Conservation (phyloP, 1,140 invertebrate species). For the Hycleus phaleratus region DNA sequence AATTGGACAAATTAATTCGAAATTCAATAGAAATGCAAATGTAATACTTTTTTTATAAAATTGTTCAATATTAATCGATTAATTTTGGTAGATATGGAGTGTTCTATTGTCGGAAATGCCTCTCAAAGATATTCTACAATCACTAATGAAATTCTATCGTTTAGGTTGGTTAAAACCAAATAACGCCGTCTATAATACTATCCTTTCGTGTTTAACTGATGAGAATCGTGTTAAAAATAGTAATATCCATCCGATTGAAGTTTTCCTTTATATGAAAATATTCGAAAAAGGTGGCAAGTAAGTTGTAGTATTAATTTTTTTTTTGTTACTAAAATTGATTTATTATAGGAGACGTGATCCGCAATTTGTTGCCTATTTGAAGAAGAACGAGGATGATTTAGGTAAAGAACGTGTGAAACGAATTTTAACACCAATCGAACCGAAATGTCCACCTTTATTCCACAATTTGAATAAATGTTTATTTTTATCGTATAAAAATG, state of each 20-base stretch:
- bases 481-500: too few relatives aligned
- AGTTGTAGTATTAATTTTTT: slow-evolving; percentile 4
- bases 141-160: slow-evolving; percentile 31
- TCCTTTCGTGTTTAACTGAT: slow-evolving; percentile 42
- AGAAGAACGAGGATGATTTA: background rate
- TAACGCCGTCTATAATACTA: slow-evolving; percentile 31
- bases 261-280: slow-evolving; percentile 49
- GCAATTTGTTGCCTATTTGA: background rate
- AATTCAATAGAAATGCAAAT: slow-evolving; percentile 16
- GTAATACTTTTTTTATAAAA: background rate
- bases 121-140: slow-evolving; percentile 25
- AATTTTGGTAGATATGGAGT: slow-evolving; percentile 30
- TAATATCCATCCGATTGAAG: slow-evolving; percentile 51
- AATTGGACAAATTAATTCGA: slow-evolving; percentile 20
- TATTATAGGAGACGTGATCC: background rate
- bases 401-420: background rate
- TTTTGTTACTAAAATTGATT: background rate
- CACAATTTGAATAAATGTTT: too few relatives aligned
- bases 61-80: background rate
- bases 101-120: slow-evolving; percentile 30
- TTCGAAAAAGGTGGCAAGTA: slow-evolving; percentile 51
- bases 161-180: slow-evolving; percentile 28
- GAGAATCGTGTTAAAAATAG: slow-evolving; percentile 42
- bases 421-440: background rate
- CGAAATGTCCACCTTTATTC: too few relatives aligned